These are phyloP conservation scores for Chondrosia reniformis DNA, from an alignment of 37 sponge, comb jelly and placozoan genomes.

Conservation along the genomic window DNA sequence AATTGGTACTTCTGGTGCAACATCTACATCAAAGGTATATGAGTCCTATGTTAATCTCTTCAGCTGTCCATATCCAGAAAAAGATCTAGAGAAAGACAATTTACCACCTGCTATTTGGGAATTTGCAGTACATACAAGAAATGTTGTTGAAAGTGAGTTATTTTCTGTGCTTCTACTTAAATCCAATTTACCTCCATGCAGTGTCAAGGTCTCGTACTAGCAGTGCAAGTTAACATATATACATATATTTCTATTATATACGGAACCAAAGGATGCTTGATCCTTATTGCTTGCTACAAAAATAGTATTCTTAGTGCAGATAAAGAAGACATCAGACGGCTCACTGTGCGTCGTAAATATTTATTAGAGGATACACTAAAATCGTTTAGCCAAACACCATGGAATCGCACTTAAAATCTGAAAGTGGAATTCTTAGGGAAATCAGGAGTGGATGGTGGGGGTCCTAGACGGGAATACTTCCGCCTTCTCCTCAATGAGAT, in stretches of 20 bases:
- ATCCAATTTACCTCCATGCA: too few species aligned
- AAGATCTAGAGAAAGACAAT: background rate
- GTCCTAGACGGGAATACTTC: conserved; percentile 1
- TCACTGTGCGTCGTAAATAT: background rate
- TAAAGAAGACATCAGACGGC: background rate
- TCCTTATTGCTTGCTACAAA: background rate
- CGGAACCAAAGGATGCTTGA: background rate
- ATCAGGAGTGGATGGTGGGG: background rate
- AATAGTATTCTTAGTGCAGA: background rate
- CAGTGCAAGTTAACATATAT: too few species aligned
- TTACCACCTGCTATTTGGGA: background rate
- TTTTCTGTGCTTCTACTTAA: too few species aligned
- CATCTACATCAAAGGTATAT: background rate
- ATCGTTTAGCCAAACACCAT: background rate
- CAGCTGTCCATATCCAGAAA: background rate
- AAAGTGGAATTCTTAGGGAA: background rate
- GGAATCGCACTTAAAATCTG: background rate
- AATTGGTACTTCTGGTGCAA: background rate
- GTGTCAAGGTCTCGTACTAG: too few species aligned
- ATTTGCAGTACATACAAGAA: background rate
- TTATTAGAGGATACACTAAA: background rate
- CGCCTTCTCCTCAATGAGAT: background rate
- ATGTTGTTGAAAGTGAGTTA: background rate
- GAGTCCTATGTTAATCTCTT: background rate
- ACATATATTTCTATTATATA: background rate